phyloP scores from a whole-genome alignment of 2,888 invertebrate genomes.

The Synergus itoensis region DNA sequence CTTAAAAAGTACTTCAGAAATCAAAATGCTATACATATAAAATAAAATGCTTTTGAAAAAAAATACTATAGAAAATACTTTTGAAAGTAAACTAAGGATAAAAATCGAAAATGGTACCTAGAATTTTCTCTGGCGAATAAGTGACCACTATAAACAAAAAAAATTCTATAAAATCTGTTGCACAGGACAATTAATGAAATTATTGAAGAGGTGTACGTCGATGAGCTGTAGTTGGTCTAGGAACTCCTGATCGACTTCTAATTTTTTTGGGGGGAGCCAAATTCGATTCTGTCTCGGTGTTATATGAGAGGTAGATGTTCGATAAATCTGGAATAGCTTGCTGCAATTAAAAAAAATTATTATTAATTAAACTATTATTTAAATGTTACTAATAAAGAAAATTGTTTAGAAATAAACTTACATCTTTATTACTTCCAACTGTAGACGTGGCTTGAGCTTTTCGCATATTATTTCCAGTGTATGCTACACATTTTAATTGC shows the following conservation, averaged over 20 bases:
- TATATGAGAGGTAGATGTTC: conserved; percentile 84
- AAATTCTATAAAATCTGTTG: conserved; percentile 11
- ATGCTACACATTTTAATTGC: conserved; percentile 98
- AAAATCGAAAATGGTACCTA: neutral
- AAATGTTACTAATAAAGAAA: conserved; percentile 12
- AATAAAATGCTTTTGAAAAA: neutral
- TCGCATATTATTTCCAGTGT: conserved; percentile 99
- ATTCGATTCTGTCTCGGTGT: conserved; percentile 77
- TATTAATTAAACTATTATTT: no score
- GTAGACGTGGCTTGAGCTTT: conserved; percentile 79
- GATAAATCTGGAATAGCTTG: conserved; percentile 83
- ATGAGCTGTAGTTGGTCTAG: conserved; percentile 79
- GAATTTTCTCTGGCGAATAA: conserved; percentile 4
- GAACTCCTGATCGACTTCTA: conserved; percentile 80
- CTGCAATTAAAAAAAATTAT: conserved; percentile 72
- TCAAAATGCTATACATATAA: neutral
- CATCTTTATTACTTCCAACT: conserved; percentile 71
- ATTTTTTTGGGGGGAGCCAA: conserved; percentile 81
- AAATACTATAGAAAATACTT: conserved; percentile 9
- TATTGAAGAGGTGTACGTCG: conserved; percentile 71
- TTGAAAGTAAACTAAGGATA: neutral
- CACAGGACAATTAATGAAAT: neutral
- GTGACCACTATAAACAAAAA: neutral
- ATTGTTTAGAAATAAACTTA: conserved; percentile 56
- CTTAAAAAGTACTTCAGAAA: neutral